Evolutionary conservation across 2,113 vertebrate genomes (phyloP), one percentile per base, ranked within the genome.

Genomic region (zebrafish (Danio rerio)): DNA sequence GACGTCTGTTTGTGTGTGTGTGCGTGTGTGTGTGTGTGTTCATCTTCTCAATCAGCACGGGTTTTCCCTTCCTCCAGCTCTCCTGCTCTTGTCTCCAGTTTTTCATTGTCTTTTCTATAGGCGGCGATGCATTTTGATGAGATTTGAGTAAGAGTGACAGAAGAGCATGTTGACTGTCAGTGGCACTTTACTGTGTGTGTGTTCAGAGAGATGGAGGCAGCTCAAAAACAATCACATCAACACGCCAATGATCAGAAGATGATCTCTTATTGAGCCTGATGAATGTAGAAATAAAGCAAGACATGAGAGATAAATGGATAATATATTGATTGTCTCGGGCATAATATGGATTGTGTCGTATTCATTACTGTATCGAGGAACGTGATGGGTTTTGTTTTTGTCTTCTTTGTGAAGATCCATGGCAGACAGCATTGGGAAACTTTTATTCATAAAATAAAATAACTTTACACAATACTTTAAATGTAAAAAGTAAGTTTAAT

Each of bases 151-250:
- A 91, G 93, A 93, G 92, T 94, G 93, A 94, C 93, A 94, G 92
- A 92, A 92, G 92, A 93, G 90, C 93, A 92, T 92, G 92, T 91
- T 92, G 89, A 88, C 91, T 94, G 93, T 93, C 93, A 94, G 90
- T 88, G 91, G 92, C 90, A 88, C 90, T 94, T 93, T 94, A 92
- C 90, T 66, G 71, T 55, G 80, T 83, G 89, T 86, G 88, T 89
- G 90, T 91, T 90, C 92, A 21, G 89, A 90, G 87, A 88, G 87
- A 90, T 89, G 76, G 87, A 87, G 91, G 88, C 91, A 91, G 89
- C 74, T 82, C 85, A 71, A 90, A 86, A 90, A 89, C 92, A 94
- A 93, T 92, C 93, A 92, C 93, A 93, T 93, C 93, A 92, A 89
- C 90, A 89, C 90, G 87, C 80, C 88, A 92, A 90, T 92, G 93